These are phyloP conservation scores for Trachelus stipa DNA, from an alignment of 2,888 invertebrate genomes.

Conservation along the genomic window DNA sequence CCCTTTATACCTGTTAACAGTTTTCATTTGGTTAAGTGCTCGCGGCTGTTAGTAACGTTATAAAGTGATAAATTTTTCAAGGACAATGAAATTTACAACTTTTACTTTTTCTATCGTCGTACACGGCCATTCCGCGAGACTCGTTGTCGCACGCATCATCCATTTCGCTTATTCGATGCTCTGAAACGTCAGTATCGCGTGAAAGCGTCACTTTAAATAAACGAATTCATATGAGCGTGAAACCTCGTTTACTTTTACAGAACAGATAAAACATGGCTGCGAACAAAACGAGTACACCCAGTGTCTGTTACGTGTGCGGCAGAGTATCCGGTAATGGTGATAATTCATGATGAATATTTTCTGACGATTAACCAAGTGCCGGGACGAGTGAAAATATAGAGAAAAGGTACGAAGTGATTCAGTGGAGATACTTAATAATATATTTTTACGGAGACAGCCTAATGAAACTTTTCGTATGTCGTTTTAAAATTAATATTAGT, in stretches of 20 bases:
- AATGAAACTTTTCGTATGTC: neutral
- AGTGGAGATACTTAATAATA: neutral
- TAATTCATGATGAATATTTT: neutral
- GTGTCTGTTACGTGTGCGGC: neutral
- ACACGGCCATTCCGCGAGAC: neutral
- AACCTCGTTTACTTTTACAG: neutral
- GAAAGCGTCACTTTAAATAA: neutral
- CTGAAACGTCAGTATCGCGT: neutral
- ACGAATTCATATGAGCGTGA: neutral
- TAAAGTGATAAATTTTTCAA: neutral
- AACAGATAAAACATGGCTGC: neutral
- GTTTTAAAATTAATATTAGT: neutral
- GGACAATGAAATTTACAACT: neutral
- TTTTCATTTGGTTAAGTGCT: slow-evolving; percentile 8
- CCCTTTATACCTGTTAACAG: slow-evolving; percentile 4
- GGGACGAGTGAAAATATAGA: neutral
- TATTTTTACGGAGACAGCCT: neutral
- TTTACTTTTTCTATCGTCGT: neutral
- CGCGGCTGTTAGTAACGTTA: neutral
- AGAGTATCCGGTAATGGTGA: neutral
- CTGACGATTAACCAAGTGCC: neutral
- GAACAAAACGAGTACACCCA: neutral
- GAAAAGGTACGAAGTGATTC: neutral
- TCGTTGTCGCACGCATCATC: neutral
- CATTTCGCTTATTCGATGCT: neutral